Evolutionary conservation across 2,113 vertebrate species (phyloP).

Genomic region (Cavia aperea): DNA sequence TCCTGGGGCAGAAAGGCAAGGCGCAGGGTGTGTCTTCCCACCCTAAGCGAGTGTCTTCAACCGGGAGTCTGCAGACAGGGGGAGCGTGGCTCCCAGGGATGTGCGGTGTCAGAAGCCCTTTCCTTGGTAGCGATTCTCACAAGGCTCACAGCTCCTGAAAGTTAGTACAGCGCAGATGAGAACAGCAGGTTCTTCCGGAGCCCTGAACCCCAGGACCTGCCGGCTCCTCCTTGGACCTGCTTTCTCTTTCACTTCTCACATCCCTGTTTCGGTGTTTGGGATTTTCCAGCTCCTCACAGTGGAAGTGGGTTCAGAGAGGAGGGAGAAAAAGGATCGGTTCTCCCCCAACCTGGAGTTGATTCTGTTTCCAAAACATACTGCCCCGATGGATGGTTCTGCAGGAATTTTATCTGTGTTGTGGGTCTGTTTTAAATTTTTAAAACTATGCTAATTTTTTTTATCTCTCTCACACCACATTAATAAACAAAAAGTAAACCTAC

Average conservation of each 20-base stretch:
- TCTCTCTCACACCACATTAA: not conserved
- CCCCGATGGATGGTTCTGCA: not conserved
- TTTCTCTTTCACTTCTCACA: constrained; percentile 45
- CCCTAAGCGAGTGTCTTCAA: not conserved
- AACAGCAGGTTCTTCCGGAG: not conserved
- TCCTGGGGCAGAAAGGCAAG: not conserved
- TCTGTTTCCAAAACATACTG: not conserved
- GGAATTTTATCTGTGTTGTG: not conserved
- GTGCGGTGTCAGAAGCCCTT: not conserved
- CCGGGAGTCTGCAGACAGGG: fast-evolving
- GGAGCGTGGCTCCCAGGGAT: not conserved
- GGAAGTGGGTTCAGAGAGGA: not conserved
- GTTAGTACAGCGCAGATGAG: not conserved
- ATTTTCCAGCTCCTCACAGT: not conserved
- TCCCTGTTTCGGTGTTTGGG: not conserved
- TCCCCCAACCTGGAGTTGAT: not conserved
- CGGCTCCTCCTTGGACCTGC: not conserved
- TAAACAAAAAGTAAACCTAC: not conserved
- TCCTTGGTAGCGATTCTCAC: not conserved
- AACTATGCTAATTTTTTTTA: not conserved
- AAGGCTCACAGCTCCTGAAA: not conserved
- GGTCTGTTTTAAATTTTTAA: constrained; percentile 17
- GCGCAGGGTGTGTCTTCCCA: not conserved
- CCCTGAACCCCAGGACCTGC: not conserved
- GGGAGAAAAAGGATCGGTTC: not conserved